Percentiles rank a stretch among this genome's conserved stretches.
Evolutionary conservation across 2,888 invertebrate genomes (phyloP).

Genomic region (Scaptomyza parva): DNA sequence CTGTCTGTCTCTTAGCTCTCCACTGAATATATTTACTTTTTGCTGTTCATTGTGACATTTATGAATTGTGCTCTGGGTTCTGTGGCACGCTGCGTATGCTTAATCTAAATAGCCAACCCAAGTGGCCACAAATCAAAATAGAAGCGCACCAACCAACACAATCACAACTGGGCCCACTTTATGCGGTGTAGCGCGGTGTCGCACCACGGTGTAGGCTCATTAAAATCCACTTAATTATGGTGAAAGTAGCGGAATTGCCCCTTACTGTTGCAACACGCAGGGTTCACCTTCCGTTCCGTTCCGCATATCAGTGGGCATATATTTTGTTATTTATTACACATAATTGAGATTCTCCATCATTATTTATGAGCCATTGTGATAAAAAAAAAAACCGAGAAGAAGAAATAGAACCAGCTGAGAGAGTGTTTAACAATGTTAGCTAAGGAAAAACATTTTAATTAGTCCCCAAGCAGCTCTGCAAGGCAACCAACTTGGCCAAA

Average conservation of each 20-base stretch:
- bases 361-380: constrained; percentile 34
- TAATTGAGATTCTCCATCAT: constrained; percentile 61
- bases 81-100: constrained; percentile 49
- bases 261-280: constrained; percentile 6
- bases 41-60: constrained; percentile 59
- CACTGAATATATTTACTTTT: constrained; percentile 37
- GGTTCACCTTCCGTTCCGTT: constrained; percentile 24
- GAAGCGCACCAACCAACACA: constrained; percentile 23
- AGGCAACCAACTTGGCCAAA: background rate
- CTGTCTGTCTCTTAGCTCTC: constrained; percentile 23
- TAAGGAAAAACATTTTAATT: constrained; percentile 32
- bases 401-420: constrained; percentile 32
- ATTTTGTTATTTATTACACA: constrained; percentile 70
- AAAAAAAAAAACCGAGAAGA: too few relatives aligned
- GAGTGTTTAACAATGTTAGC: constrained; percentile 11
- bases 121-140: constrained; percentile 62
- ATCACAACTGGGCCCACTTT: constrained; percentile 22
- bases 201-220: too few relatives aligned
- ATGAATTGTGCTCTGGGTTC: constrained; percentile 55
- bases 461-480: constrained; percentile 21
- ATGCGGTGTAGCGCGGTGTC: too few relatives aligned
- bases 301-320: constrained; percentile 43
- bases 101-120: constrained; percentile 57
- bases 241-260: constrained; percentile 15
- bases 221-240: constrained; percentile 78